A percentile compares a stretch with the other conserved stretches of the same genome.
Conservation (phyloP, 2,113 vertebrate genomes). For the Struthio camelus region DNA sequence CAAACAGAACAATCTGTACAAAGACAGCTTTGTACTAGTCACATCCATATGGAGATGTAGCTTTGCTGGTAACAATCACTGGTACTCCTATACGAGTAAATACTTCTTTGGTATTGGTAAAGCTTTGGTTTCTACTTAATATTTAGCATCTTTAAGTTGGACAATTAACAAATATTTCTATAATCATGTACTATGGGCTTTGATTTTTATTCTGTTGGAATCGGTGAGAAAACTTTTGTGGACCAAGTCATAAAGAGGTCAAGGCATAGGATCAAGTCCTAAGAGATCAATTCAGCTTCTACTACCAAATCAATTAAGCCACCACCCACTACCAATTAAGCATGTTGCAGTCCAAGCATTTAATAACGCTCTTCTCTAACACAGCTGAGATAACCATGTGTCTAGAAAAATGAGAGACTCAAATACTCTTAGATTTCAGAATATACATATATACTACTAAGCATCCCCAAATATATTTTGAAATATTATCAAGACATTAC, state of each 20-base stretch:
- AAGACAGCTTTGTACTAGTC: neutral
- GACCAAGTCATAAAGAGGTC: neutral
- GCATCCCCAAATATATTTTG: neutral
- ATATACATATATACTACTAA: neutral
- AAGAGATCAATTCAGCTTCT: neutral
- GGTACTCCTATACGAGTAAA: neutral
- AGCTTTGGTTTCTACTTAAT: neutral
- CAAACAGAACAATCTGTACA: neutral
- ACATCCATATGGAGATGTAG: neutral
- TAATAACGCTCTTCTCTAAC: neutral
- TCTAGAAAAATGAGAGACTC: neutral
- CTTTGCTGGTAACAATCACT: neutral
- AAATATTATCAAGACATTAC: neutral
- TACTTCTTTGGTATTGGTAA: neutral
- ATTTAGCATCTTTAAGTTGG: neutral
- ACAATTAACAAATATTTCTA: neutral
- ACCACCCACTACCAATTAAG: neutral
- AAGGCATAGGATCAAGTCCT: neutral
- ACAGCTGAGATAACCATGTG: neutral
- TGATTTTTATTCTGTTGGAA: neutral
- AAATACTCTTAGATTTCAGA: neutral
- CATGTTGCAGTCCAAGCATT: accelerated
- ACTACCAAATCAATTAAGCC: neutral
- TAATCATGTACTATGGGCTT: neutral
- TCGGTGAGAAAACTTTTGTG: neutral